phyloP scores from a whole-genome alignment of 2,797 vertebrate species.

The Aulostomus chinensis region DNA sequence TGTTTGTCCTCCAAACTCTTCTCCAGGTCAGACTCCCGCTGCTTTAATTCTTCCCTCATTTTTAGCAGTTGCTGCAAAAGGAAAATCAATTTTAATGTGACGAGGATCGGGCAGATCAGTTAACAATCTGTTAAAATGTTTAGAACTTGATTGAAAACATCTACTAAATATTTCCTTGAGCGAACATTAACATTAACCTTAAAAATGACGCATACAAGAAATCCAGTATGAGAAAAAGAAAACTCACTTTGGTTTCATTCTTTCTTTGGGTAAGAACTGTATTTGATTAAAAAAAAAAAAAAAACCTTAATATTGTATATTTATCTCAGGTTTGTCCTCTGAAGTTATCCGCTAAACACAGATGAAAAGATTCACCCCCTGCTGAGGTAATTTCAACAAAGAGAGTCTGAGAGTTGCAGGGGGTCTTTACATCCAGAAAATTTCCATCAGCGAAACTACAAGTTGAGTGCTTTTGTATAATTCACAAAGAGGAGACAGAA shows the following conservation, averaged over 20 bases:
- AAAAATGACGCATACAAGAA: constrained; percentile 4
- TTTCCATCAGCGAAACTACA: constrained; percentile 7
- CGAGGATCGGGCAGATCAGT: too few relatives aligned
- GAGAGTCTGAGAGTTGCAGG: background rate
- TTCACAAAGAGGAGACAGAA: constrained; percentile 19
- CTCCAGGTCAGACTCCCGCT: constrained; percentile 88
- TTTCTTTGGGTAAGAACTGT: constrained; percentile 5
- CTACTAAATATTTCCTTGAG: too few relatives aligned
- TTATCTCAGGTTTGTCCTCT: constrained; percentile 16
- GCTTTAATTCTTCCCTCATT: constrained; percentile 91
- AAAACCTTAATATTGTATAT: constrained; percentile 18
- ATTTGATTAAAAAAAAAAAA: too few relatives aligned
- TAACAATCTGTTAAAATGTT: too few relatives aligned
- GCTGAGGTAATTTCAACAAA: constrained; percentile 23
- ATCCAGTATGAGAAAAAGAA: too few relatives aligned
- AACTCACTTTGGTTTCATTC: constrained; percentile 1
- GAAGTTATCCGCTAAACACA: constrained; percentile 24
- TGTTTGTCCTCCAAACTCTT: constrained; percentile 89
- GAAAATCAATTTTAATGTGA: too few relatives aligned
- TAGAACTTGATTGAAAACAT: too few relatives aligned
- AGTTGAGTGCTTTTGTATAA: constrained; percentile 8
- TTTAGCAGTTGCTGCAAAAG: constrained; percentile 89
- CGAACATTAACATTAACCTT: too few relatives aligned
- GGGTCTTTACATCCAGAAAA: constrained; percentile 6
- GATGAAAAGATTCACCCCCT: constrained; percentile 33